phyloP scores from a whole-genome alignment of 2,797 vertebrate species.

The Sebastes diploproa region DNA sequence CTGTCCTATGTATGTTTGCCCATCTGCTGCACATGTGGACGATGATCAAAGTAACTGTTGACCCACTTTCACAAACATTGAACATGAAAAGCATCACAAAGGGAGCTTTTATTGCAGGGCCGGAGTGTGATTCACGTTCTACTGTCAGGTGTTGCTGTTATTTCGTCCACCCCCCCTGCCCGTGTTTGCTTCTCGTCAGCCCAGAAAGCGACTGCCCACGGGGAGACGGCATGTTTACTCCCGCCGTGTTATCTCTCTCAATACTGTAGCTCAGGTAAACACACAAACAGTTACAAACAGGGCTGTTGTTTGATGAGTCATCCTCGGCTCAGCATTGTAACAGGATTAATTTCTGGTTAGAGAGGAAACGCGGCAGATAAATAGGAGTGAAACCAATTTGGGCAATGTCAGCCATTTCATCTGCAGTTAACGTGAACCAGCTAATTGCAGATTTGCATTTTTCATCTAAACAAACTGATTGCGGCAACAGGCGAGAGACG shows the following conservation, averaged over 20 bases:
- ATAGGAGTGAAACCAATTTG: conserved; percentile 27
- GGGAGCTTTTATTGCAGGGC: not conserved
- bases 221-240: conserved; percentile 11
- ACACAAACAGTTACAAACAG: conserved; percentile 19
- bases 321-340: conserved; percentile 1
- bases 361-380: conserved; percentile 6
- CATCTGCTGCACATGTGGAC: not conserved
- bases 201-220: not conserved
- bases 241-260: not conserved
- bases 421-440: conserved; percentile 8
- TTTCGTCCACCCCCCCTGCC: not conserved
- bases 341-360: not conserved
- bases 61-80: not conserved
- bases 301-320: conserved; percentile 35
- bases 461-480: conserved; percentile 27
- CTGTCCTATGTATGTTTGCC: not conserved
- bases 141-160: conserved; percentile 6
- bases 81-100: not conserved
- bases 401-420: conserved; percentile 32
- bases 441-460: conserved; percentile 55
- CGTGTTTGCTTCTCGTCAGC: not conserved
- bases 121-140: not conserved
- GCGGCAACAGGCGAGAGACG: not conserved
- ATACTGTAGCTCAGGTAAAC: conserved; percentile 13
- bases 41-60: not conserved